Percentiles rank a stretch among this genome's conserved stretches.
Conservation (phyloP, 2,113 vertebrate species). For the Zonotrichia leucophrys region DNA sequence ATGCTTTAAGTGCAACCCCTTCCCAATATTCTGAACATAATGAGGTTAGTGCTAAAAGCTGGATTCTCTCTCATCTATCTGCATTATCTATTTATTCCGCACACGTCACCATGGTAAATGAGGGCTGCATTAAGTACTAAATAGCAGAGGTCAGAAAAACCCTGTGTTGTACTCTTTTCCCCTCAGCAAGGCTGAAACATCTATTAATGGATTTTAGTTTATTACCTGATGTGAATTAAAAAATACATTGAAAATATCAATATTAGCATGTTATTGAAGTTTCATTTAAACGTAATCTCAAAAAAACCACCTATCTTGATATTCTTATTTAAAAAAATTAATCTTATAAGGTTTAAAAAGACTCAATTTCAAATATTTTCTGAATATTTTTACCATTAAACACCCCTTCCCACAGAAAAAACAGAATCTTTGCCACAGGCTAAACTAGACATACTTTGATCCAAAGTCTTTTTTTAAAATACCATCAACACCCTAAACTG, state of each 20-base stretch:
- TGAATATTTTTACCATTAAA: background rate
- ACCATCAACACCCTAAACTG: background rate
- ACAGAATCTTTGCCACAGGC: background rate
- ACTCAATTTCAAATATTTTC: background rate
- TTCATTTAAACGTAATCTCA: background rate
- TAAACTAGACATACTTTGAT: background rate
- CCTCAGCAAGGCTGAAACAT: background rate
- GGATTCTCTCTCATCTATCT: slow-evolving; percentile 43
- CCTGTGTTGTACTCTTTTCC: background rate
- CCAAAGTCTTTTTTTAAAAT: background rate
- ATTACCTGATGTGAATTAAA: background rate
- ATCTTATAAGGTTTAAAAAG: background rate
- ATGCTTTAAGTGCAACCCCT: slow-evolving; percentile 42
- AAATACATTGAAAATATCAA: background rate
- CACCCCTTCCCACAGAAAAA: rapidly evolving
- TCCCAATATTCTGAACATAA: slow-evolving; percentile 38
- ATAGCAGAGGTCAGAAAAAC: slow-evolving; percentile 39
- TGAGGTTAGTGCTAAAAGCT: slow-evolving; percentile 61
- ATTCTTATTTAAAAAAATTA: background rate
- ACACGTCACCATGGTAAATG: slow-evolving; percentile 35
- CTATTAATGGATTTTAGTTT: slow-evolving; percentile 26
- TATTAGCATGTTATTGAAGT: background rate
- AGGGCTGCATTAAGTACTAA: slow-evolving; percentile 48
- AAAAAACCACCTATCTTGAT: background rate
- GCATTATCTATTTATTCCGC: slow-evolving; percentile 40